phyloP scores from a whole-genome alignment of 2,888 invertebrate species.

The Diadromus collaris region DNA sequence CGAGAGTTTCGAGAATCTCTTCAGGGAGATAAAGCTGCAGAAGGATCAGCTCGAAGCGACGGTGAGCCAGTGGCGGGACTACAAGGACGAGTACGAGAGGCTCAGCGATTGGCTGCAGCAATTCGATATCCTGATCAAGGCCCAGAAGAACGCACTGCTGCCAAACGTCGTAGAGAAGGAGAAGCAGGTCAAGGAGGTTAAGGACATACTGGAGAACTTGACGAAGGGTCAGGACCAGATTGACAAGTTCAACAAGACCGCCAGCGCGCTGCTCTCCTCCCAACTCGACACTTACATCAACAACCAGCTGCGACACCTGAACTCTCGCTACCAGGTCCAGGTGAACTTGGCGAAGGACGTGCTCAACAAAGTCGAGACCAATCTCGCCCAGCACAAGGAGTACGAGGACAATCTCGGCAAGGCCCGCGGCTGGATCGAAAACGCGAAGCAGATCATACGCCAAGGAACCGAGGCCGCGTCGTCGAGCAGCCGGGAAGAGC shows the following conservation, averaged over 20 bases:
- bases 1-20: slow-evolving; percentile 92
- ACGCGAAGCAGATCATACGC: slow-evolving; percentile 91
- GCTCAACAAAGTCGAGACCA: slow-evolving; percentile 93
- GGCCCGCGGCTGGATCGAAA: slow-evolving; percentile 92
- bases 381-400: slow-evolving; percentile 91
- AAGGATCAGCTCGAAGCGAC: slow-evolving; percentile 92
- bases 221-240: slow-evolving; percentile 91
- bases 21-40: slow-evolving; percentile 92
- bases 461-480: slow-evolving; percentile 90
- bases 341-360: slow-evolving; percentile 95
- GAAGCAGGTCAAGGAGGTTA: slow-evolving; percentile 91
- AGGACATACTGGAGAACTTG: slow-evolving; percentile 88
- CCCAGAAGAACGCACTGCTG: slow-evolving; percentile 91
- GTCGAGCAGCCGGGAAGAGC: slow-evolving; percentile 89
- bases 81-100: slow-evolving; percentile 95
- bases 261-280: slow-evolving; percentile 88
- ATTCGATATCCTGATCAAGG: slow-evolving; percentile 94
- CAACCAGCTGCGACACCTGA: slow-evolving; percentile 92
- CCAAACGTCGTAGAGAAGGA: slow-evolving; percentile 91
- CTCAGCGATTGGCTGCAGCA: slow-evolving; percentile 96
- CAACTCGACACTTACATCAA: slow-evolving; percentile 94
- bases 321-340: slow-evolving; percentile 94
- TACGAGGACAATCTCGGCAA: slow-evolving; percentile 89
- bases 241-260: slow-evolving; percentile 90
- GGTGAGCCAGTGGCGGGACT: slow-evolving; percentile 92